Base-by-base conservation (phyloP, 2,888 invertebrate genomes). In the Rotaria magnacalcarata region DNA sequence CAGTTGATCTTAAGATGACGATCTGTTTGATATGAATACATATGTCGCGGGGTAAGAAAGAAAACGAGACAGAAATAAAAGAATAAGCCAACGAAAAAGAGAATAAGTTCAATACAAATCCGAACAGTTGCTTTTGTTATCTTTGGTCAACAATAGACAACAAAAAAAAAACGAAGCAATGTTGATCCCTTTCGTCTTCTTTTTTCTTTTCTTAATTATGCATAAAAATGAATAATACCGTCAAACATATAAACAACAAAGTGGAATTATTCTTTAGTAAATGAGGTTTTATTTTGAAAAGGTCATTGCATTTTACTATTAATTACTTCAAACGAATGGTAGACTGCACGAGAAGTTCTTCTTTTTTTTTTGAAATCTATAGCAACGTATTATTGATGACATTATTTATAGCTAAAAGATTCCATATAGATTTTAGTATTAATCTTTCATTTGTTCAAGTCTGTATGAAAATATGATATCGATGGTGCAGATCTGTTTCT, bases 101-200 rank as follows among this genome's bases (percentile, higher is more conserved):
- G 80, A 80, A 43, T 80, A 47, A 47, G 80, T 80, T 47, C 80
- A 80, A 80, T 80, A 80, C 47, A 80, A 47, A 80, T 80, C 80
- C 47, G 80, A 47, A 43, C 24, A 80, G 80, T 80, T 80, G 43
- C 47, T 80, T 80, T 80, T 80, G 80, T 80, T 80, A 47, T 80
- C 80, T 80, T n/a, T 47, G 21, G 80, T 80, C 80, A 80, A 80
- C 80, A 80, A 80, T 47, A 80, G 47, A 47, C 34, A 34, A 34
- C 34, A 34, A 34, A 50, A 14, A 50, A 50, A 14, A 50, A 14
- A 50, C 24, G 24, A 80, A 47, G 80, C 11, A 80, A 47, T 80
- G 47, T 47, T 80, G 80, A 80, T 80, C 80, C 80, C 47, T 80
- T 41, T 67, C 14, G 67, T 67, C 34, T 34, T 67, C 67, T 34